Base-by-base conservation (phyloP, 2,797 vertebrate genomes). In the Crossoptilon crossoptilon region DNA sequence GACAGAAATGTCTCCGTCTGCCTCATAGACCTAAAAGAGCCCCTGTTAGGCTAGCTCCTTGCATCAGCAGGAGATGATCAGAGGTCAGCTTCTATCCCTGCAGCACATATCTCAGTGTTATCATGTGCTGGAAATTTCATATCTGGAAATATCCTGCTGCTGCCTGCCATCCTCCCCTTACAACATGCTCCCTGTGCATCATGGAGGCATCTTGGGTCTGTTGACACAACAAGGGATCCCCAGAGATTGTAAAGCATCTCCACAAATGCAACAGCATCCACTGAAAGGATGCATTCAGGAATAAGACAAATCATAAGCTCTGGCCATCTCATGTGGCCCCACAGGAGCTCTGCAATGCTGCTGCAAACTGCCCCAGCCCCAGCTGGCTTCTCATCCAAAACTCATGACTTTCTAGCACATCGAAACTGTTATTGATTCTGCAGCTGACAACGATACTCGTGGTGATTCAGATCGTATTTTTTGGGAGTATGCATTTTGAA, bases 401-500 rank as follows among this genome's bases (percentile, higher is more conserved):
- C 11, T 66, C 51, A 12, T 14, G 23, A 69, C 46, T 67, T 90
- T 6, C 44, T 63, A 51, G 31, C 10, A 18, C 39, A 72, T 72
- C 72, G 62, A 59, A 85, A 41, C 62, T 41, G 15, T 27, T 68
- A 71, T 1, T 68, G 78, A 89, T 80, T 87, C 78, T 76, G 51
- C 60, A 67, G 6, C 31, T 43, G 70, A 67, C 60, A 81, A 37
- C 5, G 14, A 71, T 23, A 73, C n/a, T 11, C 39, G 39, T 0
- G 2, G 37, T 59, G 71, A 86, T 67, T 86, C 31, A 24, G 63
- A 81, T 11, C 0, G 0, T 63, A 56, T 41, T 84, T 84, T 93
- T 78, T 72, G 55, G 69, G 26, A 86, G 60, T 73, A 35, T 43
- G 37, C 46, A 66, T 77, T 92, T 35, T 58, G 48, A 87, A 81